Base-by-base conservation (phyloP, 1,140 invertebrate genomes). In the Atta texana region DNA sequence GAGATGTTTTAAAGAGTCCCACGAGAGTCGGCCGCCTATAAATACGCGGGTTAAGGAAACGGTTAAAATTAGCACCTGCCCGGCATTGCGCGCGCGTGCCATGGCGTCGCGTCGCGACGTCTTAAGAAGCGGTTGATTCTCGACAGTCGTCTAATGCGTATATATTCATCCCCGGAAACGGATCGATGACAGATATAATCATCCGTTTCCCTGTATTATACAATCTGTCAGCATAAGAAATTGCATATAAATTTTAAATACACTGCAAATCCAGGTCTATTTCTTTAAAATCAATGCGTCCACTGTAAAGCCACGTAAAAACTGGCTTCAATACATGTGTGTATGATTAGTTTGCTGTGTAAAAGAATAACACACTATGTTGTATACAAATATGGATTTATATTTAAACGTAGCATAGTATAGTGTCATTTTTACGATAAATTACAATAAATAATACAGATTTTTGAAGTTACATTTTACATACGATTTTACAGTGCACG, bases 41-140 rank as follows among this genome's bases (percentile, higher is more conserved):
- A 93, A 93, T 93, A 93, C 89, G 64, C 66, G 68, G 88, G 90
- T 92, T 91, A 92, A 92, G 88, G 92, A 92, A 92, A 92, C 89
- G 88, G 89, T 92, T 93, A 93, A 93, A 93, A 93, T 93, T 93
- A 93, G 91, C 86, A 86, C 69, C 69, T 74, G 82, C 84, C 61
- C 86, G 68, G 24, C 74, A 44, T 53, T 61, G 69, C 75, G 31
- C 66, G 49, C 39, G 78, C 14, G 49, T n/a, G 57, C 12, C 51
- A 57, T 3, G 28, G 28, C 85, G n/a, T 12, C 77, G 57, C 34
- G 55, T 57, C 55, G 55, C 55, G 61, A 68, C 72, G 64, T 53
- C 21, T 49, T 85, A 28, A 59, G n/a, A 44, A 2, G 39, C 72
- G 63, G 39, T 16, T n/a, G 61, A 12, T 76, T 68, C 18, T 81